Evolutionary conservation across 2,888 invertebrate species (phyloP), one percentile per base, ranked within the genome.

Genomic region (Patella depressa): DNA sequence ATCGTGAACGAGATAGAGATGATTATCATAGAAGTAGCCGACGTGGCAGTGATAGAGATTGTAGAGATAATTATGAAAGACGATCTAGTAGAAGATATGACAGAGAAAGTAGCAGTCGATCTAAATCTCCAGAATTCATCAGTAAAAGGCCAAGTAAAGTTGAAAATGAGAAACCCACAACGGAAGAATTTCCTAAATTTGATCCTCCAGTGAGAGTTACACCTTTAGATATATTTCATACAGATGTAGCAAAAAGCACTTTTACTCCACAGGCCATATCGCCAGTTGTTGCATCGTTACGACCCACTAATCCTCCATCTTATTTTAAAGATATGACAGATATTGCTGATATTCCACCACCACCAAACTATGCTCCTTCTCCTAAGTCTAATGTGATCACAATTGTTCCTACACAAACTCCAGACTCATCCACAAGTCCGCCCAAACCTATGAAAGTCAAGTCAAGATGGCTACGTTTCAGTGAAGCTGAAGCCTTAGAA

Each of bases 381-480:
- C 11, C 15, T 24, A 11, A 24, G 19, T 24, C 19, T 14, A 65
- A 19, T 24, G 24, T 24, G 19, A 65, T 65, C 1, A 65, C 65
- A 11, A 14, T 65, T 24, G 65, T 65, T 65, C 65, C 65, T 12
- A 65, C 65, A 11, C 65, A 65, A 24, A 24, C 65, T 65, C 19
- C 65, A 4, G 65, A 65, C 24, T 65, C 65, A 11, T 65, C 65
- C 2, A 65, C 65, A 53, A 76, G 76, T 73, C 76, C 77, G 71
- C 81, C 79, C 15, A 83, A 81, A 78, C 85, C 84, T 19, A 79
- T 82, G 72, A 87, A 88, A 79, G 88, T 88, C 3, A 89, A 89
- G 76, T 89, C 88, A 2, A 80, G 89, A 73, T 89, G 88, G 88
- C 80, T 87, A 29, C 79, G 86, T 34, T 85, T 84, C 15, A 89